A percentile compares a stretch with the other conserved stretches of the same genome.
phyloP scores from a whole-genome alignment of 2,888 invertebrate genomes.

The Trileptium ribeirensis region DNA sequence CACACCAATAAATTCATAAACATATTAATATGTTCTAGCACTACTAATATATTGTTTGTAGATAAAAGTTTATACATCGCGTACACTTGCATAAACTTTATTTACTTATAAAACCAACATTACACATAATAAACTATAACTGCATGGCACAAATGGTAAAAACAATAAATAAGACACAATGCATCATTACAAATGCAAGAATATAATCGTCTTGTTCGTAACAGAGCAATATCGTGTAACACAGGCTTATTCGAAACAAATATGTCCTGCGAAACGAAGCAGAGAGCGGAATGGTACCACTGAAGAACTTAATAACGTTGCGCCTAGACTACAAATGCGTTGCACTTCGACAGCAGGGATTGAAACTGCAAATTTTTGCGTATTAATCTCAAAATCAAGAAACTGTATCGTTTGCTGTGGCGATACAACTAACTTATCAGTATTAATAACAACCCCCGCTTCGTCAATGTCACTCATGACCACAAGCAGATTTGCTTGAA shows the following conservation, averaged over 20 bases:
- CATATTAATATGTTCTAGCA: too few species aligned
- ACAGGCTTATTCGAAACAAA: neutral
- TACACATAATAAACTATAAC: too few species aligned
- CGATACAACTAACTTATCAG: neutral
- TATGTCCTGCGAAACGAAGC: neutral
- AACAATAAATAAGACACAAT: too few species aligned
- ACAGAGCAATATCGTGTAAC: neutral
- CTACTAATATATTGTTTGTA: too few species aligned
- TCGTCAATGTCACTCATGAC: neutral
- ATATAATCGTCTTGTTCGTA: neutral
- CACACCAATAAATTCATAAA: too few species aligned
- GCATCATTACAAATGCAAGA: too few species aligned
- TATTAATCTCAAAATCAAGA: neutral
- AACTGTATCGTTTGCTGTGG: neutral
- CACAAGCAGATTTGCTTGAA: neutral
- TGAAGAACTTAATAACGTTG: too few species aligned
- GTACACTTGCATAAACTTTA: too few species aligned
- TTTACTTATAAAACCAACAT: too few species aligned
- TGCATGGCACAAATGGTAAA: too few species aligned
- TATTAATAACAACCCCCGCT: neutral
- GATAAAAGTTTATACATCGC: too few species aligned
- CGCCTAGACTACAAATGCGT: too few species aligned
- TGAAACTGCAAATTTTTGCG: neutral
- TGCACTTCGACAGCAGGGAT: neutral
- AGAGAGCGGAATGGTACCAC: neutral